Evolutionary conservation across 1,140 invertebrate species (phyloP).

Genomic region (Drosophila nannoptera): DNA sequence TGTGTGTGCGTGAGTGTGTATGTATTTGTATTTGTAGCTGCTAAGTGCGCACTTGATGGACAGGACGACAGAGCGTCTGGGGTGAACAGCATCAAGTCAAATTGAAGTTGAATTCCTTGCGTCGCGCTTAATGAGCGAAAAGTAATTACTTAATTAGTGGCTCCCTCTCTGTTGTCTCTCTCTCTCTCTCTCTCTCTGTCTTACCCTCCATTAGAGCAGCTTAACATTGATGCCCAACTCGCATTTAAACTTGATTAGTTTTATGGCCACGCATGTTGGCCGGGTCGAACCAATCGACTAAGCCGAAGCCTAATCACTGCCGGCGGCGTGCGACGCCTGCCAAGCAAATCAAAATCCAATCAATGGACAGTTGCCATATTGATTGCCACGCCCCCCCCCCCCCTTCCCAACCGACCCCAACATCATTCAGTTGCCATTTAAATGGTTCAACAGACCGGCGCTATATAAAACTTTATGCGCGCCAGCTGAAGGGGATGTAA

Average conservation of each 20-base stretch:
- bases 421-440: not conserved
- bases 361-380: slow-evolving; percentile 66
- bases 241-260: slow-evolving; percentile 77
- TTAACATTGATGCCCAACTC: slow-evolving; percentile 57
- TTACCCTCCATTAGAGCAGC: slow-evolving; percentile 57
- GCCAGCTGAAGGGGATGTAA: slow-evolving; percentile 39
- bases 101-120: slow-evolving; percentile 69
- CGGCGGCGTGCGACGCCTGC: slow-evolving; percentile 20
- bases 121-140: slow-evolving; percentile 71
- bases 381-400: slow-evolving; percentile 42
- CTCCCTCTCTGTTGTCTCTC: slow-evolving; percentile 15
- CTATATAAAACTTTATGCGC: slow-evolving; percentile 19
- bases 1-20: slow-evolving; percentile 1
- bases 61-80: slow-evolving; percentile 20
- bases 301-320: slow-evolving; percentile 30
- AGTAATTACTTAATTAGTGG: slow-evolving; percentile 77
- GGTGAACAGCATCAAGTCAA: slow-evolving; percentile 62
- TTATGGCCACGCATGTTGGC: slow-evolving; percentile 44
- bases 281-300: not conserved
- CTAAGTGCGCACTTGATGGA: slow-evolving; percentile 63
- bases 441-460: slow-evolving; percentile 2
- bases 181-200: no score
- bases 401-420: not conserved
- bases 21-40: slow-evolving; percentile 8
- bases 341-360: slow-evolving; percentile 70